These are phyloP conservation scores for Chaetura pelagica DNA, from an alignment of 2,113 vertebrate species.

Conservation along the genomic window DNA sequence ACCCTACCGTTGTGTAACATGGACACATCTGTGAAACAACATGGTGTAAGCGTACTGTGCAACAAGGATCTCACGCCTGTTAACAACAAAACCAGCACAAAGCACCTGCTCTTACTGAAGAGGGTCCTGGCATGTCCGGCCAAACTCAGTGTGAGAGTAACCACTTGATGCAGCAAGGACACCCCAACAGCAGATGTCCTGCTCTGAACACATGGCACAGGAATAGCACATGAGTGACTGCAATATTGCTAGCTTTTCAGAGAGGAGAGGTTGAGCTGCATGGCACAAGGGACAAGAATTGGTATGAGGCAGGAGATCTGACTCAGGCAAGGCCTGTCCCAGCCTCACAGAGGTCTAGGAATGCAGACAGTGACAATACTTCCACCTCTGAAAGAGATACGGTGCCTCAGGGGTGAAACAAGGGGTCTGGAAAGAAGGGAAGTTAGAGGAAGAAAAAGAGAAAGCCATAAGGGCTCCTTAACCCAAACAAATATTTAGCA, in stretches of 20 bases:
- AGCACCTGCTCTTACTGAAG: background rate
- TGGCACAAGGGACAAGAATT: background rate
- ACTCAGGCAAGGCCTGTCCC: background rate
- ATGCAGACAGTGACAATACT: background rate
- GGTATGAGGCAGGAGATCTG: background rate
- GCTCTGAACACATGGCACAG: background rate
- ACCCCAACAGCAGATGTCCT: background rate
- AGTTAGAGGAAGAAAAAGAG: background rate
- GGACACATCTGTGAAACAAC: background rate
- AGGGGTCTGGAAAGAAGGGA: background rate
- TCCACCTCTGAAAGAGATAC: background rate
- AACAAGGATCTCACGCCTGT: background rate
- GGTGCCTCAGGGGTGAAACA: background rate
- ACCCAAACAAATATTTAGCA: background rate
- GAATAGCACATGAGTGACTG: rapidly evolving
- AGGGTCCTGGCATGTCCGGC: background rate
- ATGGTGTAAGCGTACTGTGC: background rate
- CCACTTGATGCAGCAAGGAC: background rate
- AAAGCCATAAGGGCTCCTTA: background rate
- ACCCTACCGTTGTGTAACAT: background rate
- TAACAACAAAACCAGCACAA: background rate
- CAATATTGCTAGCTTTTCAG: background rate
- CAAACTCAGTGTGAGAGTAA: background rate
- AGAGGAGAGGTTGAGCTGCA: background rate
- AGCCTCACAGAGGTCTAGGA: background rate